Conservation (phyloP, 2,797 vertebrate species). For the Danionella dracula region DNA sequence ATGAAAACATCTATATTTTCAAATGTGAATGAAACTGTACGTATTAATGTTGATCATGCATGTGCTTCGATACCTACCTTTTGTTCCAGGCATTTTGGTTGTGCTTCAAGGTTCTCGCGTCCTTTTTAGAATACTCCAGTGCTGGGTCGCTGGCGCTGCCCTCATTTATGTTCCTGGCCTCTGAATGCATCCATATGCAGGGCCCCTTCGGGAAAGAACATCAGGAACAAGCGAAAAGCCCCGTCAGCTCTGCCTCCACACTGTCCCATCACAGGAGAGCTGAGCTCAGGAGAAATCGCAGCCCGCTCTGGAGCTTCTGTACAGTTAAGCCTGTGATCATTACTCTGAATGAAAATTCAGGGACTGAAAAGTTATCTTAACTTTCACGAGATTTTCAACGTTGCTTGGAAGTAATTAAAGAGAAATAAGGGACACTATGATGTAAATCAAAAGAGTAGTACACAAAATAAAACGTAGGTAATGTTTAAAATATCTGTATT, state of each 20-base stretch:
- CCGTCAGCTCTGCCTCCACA: slow-evolving; percentile 65
- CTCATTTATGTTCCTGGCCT: slow-evolving; percentile 69
- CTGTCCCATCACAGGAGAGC: slow-evolving; percentile 56
- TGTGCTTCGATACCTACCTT: slow-evolving; percentile 54
- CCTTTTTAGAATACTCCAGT: slow-evolving; percentile 62
- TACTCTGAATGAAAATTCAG: too few relatives aligned
- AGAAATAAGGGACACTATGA: too few relatives aligned
- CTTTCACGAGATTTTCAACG: too few relatives aligned
- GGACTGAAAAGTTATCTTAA: too few relatives aligned
- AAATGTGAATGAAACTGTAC: too few relatives aligned
- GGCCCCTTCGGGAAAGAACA: slow-evolving; percentile 72
- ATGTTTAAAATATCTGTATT: too few relatives aligned
- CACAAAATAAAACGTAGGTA: too few relatives aligned
- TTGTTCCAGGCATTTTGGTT: slow-evolving; percentile 75
- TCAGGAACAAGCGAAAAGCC: slow-evolving; percentile 72
- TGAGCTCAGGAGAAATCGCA: slow-evolving; percentile 71
- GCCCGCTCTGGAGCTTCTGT: slow-evolving; percentile 41
- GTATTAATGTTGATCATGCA: too few relatives aligned
- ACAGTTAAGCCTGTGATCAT: slow-evolving; percentile 53
- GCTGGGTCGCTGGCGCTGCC: slow-evolving; percentile 51
- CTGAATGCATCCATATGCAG: slow-evolving; percentile 61
- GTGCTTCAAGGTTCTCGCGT: slow-evolving; percentile 54
- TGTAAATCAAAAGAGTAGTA: too few relatives aligned
- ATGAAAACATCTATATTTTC: too few relatives aligned
- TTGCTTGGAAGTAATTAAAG: too few relatives aligned